These are phyloP conservation scores for Acipenser oxyrinchus DNA, from an alignment of 2,797 vertebrate genomes.

Conservation along the genomic window DNA sequence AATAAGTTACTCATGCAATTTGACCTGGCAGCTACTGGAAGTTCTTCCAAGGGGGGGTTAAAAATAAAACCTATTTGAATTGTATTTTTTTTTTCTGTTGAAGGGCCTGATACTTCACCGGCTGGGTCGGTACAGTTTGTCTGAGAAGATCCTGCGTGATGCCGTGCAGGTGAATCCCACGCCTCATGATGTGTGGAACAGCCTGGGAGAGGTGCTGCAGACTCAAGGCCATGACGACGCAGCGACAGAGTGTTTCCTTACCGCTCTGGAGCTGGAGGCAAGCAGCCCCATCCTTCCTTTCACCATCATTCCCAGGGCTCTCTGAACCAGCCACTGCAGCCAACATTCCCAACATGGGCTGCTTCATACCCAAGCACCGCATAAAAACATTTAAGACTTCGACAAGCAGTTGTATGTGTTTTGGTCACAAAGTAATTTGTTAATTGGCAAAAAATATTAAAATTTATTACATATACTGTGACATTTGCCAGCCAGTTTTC, in stretches of 20 bases:
- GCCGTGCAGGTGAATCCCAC: slow-evolving; percentile 95
- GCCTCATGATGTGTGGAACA: slow-evolving; percentile 93
- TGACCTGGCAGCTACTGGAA: too few species aligned
- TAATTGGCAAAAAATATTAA: too few species aligned
- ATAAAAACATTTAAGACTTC: too few species aligned
- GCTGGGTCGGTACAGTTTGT: slow-evolving; percentile 85
- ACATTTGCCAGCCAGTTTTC: too few species aligned
- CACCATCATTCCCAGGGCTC: slow-evolving; percentile 85
- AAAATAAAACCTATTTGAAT: too few species aligned
- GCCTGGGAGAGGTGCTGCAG: slow-evolving; percentile 91
- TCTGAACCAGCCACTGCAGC: slow-evolving; percentile 52
- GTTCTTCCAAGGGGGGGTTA: too few species aligned
- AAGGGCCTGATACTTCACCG: slow-evolving; percentile 93
- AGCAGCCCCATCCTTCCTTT: slow-evolving; percentile 93
- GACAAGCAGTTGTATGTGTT: too few species aligned
- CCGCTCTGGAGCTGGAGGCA: slow-evolving; percentile 90
- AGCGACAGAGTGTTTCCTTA: slow-evolving; percentile 92
- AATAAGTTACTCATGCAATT: too few species aligned
- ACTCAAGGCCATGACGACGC: slow-evolving; percentile 87
- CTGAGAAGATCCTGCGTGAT: slow-evolving; percentile 88
- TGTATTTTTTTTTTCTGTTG: slow-evolving; percentile 9
- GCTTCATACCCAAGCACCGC: too few species aligned
- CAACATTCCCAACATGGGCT: too few species aligned
- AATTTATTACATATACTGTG: too few species aligned
- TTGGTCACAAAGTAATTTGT: too few species aligned